Evolutionary conservation across 2,113 vertebrate species (phyloP).

Genomic region (Puntigrus tetrazona): DNA sequence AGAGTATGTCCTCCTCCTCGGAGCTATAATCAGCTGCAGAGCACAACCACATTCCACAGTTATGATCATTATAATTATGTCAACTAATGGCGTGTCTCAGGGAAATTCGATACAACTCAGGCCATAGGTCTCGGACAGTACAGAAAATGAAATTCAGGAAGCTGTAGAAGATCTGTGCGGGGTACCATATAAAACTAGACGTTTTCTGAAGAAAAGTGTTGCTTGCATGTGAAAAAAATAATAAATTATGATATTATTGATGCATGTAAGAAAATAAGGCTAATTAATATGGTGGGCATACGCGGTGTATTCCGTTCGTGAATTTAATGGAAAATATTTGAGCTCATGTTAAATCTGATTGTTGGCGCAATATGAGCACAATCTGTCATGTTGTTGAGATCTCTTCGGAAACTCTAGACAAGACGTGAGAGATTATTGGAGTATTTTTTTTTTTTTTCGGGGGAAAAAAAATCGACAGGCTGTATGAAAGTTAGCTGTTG

Average conservation of each 20-base stretch:
- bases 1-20: conserved; percentile 2
- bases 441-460: neutral
- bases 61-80: conserved; percentile 7
- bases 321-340: neutral
- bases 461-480: neutral
- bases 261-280: neutral
- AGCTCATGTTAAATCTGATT: neutral
- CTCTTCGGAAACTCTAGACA: neutral
- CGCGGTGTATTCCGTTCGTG: neutral
- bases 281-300: neutral
- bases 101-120: neutral
- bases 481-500: neutral
- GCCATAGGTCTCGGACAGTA: neutral
- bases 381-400: neutral
- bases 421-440: neutral
- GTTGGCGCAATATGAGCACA: neutral
- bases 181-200: neutral
- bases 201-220: neutral
- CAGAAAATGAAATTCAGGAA: neutral
- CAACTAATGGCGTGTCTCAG: neutral
- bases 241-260: neutral
- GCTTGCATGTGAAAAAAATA: neutral
- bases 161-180: neutral
- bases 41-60: conserved; percentile 24
- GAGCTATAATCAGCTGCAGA: conserved; percentile 24